phyloP scores from a whole-genome alignment of 2,797 vertebrate genomes.

The Miichthys miiuy region DNA sequence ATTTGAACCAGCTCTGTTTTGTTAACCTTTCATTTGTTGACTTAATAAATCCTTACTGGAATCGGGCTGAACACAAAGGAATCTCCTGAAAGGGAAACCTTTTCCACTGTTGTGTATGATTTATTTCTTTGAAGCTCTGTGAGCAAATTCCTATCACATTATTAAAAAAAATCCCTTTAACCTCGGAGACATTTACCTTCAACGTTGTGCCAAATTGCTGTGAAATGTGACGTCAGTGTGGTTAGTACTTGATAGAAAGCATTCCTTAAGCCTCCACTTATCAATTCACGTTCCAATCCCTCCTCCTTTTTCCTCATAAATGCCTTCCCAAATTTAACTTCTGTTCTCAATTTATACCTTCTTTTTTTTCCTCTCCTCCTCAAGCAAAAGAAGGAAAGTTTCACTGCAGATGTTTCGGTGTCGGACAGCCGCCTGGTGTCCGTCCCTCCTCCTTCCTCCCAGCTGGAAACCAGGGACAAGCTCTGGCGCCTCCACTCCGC shows the following conservation, averaged over 20 bases:
- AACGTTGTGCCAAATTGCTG: constrained; percentile 6
- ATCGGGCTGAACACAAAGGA: background rate
- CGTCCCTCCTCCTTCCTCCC: constrained; percentile 73
- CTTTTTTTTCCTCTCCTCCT: background rate
- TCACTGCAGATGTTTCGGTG: constrained; percentile 48
- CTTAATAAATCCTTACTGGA: constrained; percentile 16
- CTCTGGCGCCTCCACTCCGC: constrained; percentile 80
- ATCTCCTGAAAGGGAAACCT: background rate
- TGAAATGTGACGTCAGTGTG: constrained; percentile 24
- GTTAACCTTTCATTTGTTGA: constrained; percentile 30
- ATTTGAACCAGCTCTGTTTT: background rate
- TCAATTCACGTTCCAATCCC: constrained; percentile 4
- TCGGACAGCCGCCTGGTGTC: constrained; percentile 70
- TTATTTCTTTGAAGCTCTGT: background rate
- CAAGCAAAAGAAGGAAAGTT: constrained; percentile 78
- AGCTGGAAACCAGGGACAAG: constrained; percentile 76
- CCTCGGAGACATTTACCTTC: constrained; percentile 1
- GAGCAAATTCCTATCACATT: constrained; percentile 22
- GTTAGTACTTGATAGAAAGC: constrained; percentile 18
- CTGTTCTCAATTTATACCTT: background rate
- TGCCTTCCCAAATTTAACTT: background rate
- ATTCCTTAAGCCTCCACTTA: constrained; percentile 1
- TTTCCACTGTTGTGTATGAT: background rate
- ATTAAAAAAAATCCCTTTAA: constrained; percentile 14
- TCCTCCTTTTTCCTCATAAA: background rate